A percentile compares a stretch with the other conserved stretches of the same genome.
phyloP scores from a whole-genome alignment of 2,888 invertebrate genomes.

The Ctenicera cuprea region DNA sequence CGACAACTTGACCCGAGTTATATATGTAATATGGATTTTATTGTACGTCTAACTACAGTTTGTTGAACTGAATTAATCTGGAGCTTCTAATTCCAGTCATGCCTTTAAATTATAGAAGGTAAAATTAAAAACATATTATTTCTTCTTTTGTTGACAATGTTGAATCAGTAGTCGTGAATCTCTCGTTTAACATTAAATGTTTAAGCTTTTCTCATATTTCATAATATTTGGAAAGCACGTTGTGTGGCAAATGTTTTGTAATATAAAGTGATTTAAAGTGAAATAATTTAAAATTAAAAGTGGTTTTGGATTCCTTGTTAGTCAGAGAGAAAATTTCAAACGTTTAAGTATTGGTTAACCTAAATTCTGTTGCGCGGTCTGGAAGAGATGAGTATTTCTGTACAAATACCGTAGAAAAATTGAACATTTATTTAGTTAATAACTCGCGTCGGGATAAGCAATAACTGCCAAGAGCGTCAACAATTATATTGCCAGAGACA shows the following conservation, averaged over 20 bases:
- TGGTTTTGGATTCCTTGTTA: too few species aligned
- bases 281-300: too few species aligned
- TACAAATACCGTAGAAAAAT: constrained; percentile 39
- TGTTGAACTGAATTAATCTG: constrained; percentile 4
- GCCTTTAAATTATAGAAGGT: background rate
- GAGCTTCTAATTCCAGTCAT: too few species aligned
- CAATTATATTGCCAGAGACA: constrained; percentile 53
- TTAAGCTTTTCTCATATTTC: too few species aligned
- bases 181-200: too few species aligned
- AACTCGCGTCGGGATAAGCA: constrained; percentile 49
- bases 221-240: too few species aligned
- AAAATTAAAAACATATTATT: too few species aligned
- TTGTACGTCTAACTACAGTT: constrained; percentile 7
- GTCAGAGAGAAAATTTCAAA: too few species aligned
- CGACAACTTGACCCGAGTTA: constrained; percentile 58
- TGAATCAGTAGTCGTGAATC: too few species aligned
- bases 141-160: too few species aligned
- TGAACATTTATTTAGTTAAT: constrained; percentile 49
- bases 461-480: constrained; percentile 53
- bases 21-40: constrained; percentile 27
- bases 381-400: constrained; percentile 14
- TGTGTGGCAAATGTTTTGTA: too few species aligned
- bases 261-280: too few species aligned
- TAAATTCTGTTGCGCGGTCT: constrained; percentile 20
- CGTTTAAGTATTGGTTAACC: constrained; percentile 10